These are phyloP conservation scores for Megalonaias nervosa DNA, from an alignment of 1,140 invertebrate genomes.

Conservation along the genomic window DNA sequence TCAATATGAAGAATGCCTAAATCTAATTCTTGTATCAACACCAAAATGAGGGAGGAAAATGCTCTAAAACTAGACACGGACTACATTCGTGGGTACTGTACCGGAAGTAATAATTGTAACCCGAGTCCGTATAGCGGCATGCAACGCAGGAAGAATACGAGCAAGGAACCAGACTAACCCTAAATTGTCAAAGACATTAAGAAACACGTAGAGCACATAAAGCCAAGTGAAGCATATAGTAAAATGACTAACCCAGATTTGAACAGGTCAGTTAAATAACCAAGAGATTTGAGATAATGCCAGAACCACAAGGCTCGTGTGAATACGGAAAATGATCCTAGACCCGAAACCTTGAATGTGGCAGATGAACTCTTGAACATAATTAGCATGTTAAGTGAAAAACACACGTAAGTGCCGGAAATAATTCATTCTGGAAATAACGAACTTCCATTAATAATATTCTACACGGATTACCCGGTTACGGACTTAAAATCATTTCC, in stretches of 20 bases:
- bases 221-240: too few species aligned
- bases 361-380: slow-evolving; percentile 12
- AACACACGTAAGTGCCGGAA: slow-evolving; percentile 10
- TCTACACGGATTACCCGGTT: slow-evolving; percentile 9
- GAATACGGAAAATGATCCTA: not conserved
- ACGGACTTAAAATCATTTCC: slow-evolving; percentile 5
- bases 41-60: too few species aligned
- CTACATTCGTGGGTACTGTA: too few species aligned
- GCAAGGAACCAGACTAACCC: too few species aligned
- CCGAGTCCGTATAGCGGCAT: too few species aligned
- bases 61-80: too few species aligned
- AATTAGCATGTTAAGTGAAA: slow-evolving; percentile 9
- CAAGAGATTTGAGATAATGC: slow-evolving; percentile 9
- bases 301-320: slow-evolving; percentile 10
- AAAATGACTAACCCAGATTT: not conserved
- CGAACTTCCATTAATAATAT: slow-evolving; percentile 4
- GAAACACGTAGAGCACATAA: not conserved
- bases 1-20: too few species aligned
- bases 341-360: slow-evolving; percentile 8
- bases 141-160: too few species aligned
- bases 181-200: not conserved
- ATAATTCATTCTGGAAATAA: slow-evolving; percentile 2
- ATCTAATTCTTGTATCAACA: too few species aligned
- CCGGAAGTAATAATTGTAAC: too few species aligned
- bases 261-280: too few species aligned